phyloP scores from a whole-genome alignment of 2,113 vertebrate genomes.

The Pardalotus punctatus region DNA sequence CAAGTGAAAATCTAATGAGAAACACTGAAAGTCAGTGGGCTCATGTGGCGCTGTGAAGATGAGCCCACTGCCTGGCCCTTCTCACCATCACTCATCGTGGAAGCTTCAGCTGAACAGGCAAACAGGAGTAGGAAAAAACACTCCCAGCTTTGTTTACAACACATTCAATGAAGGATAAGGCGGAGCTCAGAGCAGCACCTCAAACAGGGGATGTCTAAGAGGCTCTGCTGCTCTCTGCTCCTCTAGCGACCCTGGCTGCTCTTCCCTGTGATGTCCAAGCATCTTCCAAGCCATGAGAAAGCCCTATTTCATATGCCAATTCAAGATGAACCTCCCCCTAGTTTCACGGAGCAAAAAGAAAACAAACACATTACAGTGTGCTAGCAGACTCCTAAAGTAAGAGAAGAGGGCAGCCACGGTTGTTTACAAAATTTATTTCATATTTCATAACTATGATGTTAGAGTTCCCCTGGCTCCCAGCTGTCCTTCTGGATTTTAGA shows the following conservation, averaged over 20 bases:
- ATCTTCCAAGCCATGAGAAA: background rate
- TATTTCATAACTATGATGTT: background rate
- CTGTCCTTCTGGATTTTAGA: background rate
- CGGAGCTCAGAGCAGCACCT: background rate
- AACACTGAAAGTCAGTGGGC: background rate
- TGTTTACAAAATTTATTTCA: background rate
- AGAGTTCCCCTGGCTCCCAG: background rate
- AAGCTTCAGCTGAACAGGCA: background rate
- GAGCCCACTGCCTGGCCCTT: background rate
- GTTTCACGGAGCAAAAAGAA: background rate
- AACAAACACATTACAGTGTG: background rate
- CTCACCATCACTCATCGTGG: background rate
- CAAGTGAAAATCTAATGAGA: background rate
- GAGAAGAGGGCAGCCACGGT: background rate
- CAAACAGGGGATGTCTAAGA: background rate
- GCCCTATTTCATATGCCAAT: background rate
- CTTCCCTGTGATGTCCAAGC: background rate
- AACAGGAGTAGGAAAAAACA: background rate
- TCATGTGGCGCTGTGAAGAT: background rate
- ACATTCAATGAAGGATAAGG: background rate
- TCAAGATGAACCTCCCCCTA: background rate
- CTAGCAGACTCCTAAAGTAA: background rate
- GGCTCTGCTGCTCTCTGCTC: background rate
- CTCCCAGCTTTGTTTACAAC: background rate
- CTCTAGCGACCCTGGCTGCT: background rate